phyloP scores from a whole-genome alignment of 2,113 vertebrate genomes.

The Coturnix japonica region DNA sequence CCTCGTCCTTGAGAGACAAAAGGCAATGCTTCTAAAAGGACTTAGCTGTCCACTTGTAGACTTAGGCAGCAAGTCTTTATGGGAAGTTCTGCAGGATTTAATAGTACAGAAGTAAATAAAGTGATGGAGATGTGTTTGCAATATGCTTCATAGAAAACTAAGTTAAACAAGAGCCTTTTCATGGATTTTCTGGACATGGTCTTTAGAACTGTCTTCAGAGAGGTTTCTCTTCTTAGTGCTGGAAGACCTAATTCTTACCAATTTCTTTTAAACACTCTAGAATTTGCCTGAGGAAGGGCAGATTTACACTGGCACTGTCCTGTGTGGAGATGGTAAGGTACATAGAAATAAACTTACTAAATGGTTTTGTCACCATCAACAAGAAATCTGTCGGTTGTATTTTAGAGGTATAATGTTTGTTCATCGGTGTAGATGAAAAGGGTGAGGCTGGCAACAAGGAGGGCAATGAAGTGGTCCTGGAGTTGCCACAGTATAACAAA shows the following conservation, averaged over 20 bases:
- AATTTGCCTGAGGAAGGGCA: neutral
- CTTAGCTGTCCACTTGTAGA: conserved; percentile 12
- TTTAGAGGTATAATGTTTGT: neutral
- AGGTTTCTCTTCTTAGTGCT: neutral
- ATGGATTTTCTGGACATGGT: neutral
- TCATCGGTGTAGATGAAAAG: neutral
- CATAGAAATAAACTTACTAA: neutral
- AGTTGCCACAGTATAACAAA: neutral
- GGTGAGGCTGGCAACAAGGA: neutral
- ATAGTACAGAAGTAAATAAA: neutral
- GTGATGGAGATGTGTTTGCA: conserved; percentile 16
- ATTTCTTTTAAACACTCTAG: neutral
- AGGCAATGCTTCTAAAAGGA: neutral
- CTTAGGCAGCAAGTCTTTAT: neutral
- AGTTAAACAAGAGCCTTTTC: neutral
- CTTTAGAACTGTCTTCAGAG: neutral
- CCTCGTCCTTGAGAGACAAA: neutral
- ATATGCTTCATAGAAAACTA: neutral
- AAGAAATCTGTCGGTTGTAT: neutral
- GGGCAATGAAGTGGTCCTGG: neutral
- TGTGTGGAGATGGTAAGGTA: neutral
- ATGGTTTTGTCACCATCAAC: neutral
- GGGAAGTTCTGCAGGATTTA: conserved; percentile 1
- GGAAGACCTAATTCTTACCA: neutral
- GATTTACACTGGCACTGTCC: neutral